These are phyloP conservation scores for Osmerus mordax DNA, from an alignment of 2,113 vertebrate genomes.

Conservation along the genomic window DNA sequence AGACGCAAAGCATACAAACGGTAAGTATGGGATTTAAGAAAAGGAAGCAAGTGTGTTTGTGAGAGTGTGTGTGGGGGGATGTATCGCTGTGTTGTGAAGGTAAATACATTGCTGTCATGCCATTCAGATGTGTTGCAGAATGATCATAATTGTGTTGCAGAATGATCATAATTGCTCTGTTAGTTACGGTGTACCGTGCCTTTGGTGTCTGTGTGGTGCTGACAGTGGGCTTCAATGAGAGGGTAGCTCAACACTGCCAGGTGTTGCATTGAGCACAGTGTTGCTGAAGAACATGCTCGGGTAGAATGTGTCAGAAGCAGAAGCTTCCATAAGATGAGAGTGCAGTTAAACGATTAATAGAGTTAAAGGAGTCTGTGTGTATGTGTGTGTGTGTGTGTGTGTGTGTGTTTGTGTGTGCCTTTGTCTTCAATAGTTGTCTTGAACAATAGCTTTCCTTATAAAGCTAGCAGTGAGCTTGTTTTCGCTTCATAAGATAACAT, in stretches of 20 bases:
- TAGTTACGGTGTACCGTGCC: no score
- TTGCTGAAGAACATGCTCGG: no score
- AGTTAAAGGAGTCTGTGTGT: not conserved
- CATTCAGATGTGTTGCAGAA: constrained; percentile 48
- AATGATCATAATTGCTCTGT: no score
- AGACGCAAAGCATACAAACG: constrained; percentile 67
- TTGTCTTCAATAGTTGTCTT: constrained; percentile 7
- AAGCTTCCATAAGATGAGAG: no score
- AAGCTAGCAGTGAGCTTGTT: no score
- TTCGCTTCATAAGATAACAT: constrained; percentile 22
- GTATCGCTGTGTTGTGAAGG: no score
- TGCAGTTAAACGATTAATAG: no score
- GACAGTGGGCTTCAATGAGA: no score
- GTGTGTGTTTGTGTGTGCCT: constrained; percentile 9
- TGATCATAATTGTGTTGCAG: constrained; percentile 42
- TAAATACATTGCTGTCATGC: constrained; percentile 19
- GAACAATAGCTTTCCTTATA: constrained; percentile 10
- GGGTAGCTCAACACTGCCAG: no score
- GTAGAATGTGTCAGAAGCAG: not conserved
- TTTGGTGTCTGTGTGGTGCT: no score
- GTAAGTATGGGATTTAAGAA: constrained; percentile 54
- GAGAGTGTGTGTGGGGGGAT: not conserved
- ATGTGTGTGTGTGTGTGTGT: not conserved
- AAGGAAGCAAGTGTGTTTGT: not conserved
- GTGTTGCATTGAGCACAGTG: not conserved